A percentile compares a stretch with the other conserved stretches of the same genome.
These are phyloP conservation scores for Spea hammondii DNA, from an alignment of 2,797 vertebrate genomes.

Conservation along the genomic window DNA sequence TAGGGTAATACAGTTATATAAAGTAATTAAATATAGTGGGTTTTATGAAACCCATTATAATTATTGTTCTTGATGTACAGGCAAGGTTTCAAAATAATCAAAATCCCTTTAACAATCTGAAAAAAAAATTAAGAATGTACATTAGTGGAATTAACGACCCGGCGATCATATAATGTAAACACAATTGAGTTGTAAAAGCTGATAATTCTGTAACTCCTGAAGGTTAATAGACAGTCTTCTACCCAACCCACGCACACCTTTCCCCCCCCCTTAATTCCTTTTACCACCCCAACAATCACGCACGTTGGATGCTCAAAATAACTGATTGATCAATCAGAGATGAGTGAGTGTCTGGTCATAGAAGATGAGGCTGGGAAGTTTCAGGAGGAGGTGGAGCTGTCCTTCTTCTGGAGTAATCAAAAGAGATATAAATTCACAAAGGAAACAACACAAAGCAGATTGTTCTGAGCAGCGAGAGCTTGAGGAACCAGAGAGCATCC, in stretches of 20 bases:
- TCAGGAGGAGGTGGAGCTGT: constrained; percentile 34
- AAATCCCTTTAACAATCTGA: constrained; percentile 12
- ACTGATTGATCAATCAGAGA: constrained; percentile 52
- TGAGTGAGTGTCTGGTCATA: constrained; percentile 37
- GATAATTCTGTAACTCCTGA: constrained; percentile 30
- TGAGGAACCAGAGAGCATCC: constrained; percentile 2
- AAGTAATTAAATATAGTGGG: too few species aligned
- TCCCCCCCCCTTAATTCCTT: background rate
- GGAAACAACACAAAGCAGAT: constrained; percentile 31
- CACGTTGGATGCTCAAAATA: constrained; percentile 25
- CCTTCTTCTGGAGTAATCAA: constrained; percentile 40
- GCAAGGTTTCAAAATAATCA: constrained; percentile 7
- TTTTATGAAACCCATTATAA: too few species aligned
- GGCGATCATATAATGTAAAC: constrained; percentile 14
- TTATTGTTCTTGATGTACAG: background rate
- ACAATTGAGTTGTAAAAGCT: constrained; percentile 45
- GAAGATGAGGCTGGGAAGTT: constrained; percentile 22
- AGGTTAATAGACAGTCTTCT: constrained; percentile 43
- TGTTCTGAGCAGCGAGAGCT: constrained; percentile 23
- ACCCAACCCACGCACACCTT: constrained; percentile 32
- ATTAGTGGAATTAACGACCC: constrained; percentile 19
- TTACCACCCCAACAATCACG: background rate
- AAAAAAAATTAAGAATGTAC: background rate
- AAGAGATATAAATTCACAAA: constrained; percentile 54
- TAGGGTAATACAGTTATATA: too few species aligned